Conservation (phyloP, 2,113 vertebrate genomes). For the Vulpes lagopus region DNA sequence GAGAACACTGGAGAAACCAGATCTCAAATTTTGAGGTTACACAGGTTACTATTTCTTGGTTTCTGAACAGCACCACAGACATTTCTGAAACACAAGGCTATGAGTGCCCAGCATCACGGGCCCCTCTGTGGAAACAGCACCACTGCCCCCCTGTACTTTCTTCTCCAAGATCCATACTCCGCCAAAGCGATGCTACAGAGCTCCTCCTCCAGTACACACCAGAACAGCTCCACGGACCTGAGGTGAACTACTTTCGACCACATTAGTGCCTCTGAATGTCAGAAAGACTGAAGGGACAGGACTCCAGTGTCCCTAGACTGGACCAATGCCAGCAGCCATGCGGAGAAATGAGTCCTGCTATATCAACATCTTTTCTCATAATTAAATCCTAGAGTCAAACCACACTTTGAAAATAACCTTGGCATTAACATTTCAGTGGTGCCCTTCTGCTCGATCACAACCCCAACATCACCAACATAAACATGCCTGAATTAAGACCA, state of each 20-base stretch:
- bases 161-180: background rate
- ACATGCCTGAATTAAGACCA: background rate
- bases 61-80: background rate
- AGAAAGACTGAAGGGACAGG: background rate
- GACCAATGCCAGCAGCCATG: background rate
- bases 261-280: background rate
- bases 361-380: background rate
- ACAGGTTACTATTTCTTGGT: background rate
- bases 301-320: background rate
- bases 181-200: rapidly evolving
- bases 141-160: background rate
- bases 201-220: no score
- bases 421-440: background rate
- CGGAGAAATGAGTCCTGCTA: background rate
- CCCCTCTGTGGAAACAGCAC: background rate
- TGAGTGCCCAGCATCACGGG: background rate
- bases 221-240: background rate
- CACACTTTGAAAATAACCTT: background rate
- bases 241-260: background rate
- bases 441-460: background rate
- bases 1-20: background rate
- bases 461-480: background rate
- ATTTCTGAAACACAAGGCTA: background rate
- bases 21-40: background rate
- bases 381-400: background rate